phyloP scores from a whole-genome alignment of 2,113 vertebrate species.

The Ammodytes dubius region DNA sequence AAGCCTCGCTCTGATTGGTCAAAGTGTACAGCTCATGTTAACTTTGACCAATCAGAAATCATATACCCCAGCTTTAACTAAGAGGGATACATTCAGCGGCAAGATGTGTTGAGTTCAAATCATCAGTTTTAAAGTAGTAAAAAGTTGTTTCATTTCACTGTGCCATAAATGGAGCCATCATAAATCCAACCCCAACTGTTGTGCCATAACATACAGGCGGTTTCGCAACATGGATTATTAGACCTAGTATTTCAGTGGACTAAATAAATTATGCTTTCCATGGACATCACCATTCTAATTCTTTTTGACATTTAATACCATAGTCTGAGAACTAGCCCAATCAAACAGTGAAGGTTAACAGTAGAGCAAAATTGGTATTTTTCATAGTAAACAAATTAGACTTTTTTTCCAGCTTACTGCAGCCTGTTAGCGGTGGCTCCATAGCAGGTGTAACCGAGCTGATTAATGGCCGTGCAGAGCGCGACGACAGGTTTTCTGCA shows the following conservation, averaged over 20 bases:
- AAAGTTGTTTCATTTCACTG: neutral
- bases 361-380: neutral
- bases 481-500: slow-evolving; percentile 57
- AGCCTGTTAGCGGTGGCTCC: neutral
- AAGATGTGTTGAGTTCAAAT: neutral
- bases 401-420: neutral
- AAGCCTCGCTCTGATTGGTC: too few relatives aligned
- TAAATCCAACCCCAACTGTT: neutral
- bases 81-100: neutral
- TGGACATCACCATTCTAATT: too few relatives aligned
- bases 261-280: too few relatives aligned
- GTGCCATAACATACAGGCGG: neutral
- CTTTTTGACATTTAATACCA: too few relatives aligned
- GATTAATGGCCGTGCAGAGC: slow-evolving; percentile 19
- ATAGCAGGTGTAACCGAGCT: slow-evolving; percentile 11
- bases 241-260: too few relatives aligned
- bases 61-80: neutral
- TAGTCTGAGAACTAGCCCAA: too few relatives aligned
- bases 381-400: neutral
- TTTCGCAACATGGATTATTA: too few relatives aligned
- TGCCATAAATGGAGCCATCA: neutral
- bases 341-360: neutral
- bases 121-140: neutral
- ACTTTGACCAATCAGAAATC: too few relatives aligned
- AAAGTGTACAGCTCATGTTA: too few relatives aligned